Evolutionary conservation across 2,888 invertebrate species (phyloP).

Genomic region (Nephrotoma guestfalica): DNA sequence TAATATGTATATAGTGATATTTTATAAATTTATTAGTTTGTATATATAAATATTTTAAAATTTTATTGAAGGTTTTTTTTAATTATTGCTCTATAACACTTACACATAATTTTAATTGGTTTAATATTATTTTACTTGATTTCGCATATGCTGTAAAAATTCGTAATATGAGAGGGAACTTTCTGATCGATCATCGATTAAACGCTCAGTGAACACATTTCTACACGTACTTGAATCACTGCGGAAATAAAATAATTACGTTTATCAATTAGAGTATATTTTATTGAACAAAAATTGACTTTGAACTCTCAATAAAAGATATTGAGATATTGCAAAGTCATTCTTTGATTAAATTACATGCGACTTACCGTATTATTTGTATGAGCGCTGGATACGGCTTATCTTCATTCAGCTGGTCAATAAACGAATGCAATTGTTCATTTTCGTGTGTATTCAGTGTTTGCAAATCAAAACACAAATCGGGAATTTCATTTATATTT

Average conservation of each 20-base stretch:
- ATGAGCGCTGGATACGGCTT: conserved; percentile 67
- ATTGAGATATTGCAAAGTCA: neutral
- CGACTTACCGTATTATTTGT: conserved; percentile 60
- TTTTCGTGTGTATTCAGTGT: conserved; percentile 58
- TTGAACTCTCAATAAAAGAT: neutral
- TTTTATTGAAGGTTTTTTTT: neutral
- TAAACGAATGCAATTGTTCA: conserved; percentile 59
- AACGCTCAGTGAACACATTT: conserved; percentile 66
- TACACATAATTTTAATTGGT: neutral
- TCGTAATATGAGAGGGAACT: conserved; percentile 93
- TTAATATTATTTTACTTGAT: conserved; percentile 64
- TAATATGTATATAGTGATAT: neutral
- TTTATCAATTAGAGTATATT: neutral
- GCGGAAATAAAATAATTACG: conserved; percentile 15
- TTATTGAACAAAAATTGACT: neutral
- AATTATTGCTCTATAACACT: neutral
- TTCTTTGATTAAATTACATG: neutral
- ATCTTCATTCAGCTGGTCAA: conserved; percentile 70
- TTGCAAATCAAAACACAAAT: conserved; percentile 67
- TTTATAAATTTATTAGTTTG: neutral
- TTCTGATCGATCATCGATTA: conserved; percentile 91
- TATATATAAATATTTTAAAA: neutral
- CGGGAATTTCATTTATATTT: conserved; percentile 56
- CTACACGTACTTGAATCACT: conserved; percentile 86
- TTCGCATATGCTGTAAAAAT: conserved; percentile 90